Base-by-base conservation (phyloP, 2,113 vertebrate genomes). In the Variabilichromis moorii region DNA sequence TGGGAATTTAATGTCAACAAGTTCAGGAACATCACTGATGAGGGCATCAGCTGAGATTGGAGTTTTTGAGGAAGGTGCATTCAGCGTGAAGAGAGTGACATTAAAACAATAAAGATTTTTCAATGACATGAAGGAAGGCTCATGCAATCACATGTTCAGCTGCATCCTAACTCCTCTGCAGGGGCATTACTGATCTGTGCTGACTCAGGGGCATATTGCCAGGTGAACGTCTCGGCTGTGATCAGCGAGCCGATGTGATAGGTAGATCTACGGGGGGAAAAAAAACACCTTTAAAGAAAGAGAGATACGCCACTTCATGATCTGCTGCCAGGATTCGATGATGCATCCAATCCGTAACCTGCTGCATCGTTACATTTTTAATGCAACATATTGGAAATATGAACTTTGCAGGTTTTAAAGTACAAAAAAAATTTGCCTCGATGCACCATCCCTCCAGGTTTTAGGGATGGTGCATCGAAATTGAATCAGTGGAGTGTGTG, bases 191-290 rank as follows among this genome's bases (percentile, higher is more conserved):
- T 78, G 79, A 81, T 88, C 73, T 76, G 28, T 61, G 55, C 76
- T 87, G 90, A 90, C 61, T 84, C 89, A 71, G 86, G 78, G 33
- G 61, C 47, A 88, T 85, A 92, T 92, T 93, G 88, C 88, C 81
- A 91, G 79, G 42, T 50, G 85, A 87, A 45, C 8, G 42, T 45
- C 6, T 73, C 14, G 19, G 71, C 37, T 88, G 80, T 86, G 88
- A 90, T 90, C 80, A 91, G 80, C 0, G 37, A 86, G 82, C 80
- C 19, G 21, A 33, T 8, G 37, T 82, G 86, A 86, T 26, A 50
- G 80, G 55, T 80, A 42, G 26, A 40, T 59, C 8, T 53, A 26
- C 3, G 3, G 5, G 26, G 21, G n/a, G 1, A 1, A 61, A 53
- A 61, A 53, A 71, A 45, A 68, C 14, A 55, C 81, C 51, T 40